Evolutionary conservation across 2,888 invertebrate species (phyloP).

Genomic region (Zygaena filipendulae): DNA sequence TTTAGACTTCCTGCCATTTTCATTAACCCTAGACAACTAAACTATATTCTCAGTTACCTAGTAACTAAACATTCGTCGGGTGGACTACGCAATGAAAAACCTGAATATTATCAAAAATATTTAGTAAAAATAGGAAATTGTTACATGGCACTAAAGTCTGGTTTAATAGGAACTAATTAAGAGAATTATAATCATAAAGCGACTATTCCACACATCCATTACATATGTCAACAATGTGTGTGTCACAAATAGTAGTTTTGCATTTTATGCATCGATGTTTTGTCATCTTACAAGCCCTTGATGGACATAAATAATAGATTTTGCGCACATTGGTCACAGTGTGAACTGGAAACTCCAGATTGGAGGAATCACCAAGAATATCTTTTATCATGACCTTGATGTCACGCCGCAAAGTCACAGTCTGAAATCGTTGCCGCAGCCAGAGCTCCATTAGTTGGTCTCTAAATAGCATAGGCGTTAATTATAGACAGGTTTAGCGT

Average conservation of each 20-base stretch:
- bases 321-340: slow-evolving; percentile 11
- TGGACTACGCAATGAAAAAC: slow-evolving; percentile 12
- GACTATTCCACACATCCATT: slow-evolving; percentile 1
- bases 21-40: slow-evolving; percentile 3
- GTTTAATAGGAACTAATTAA: background rate
- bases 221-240: slow-evolving; percentile 7
- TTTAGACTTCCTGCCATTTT: too few species aligned
- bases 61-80: slow-evolving; percentile 11
- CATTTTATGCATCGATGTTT: slow-evolving; percentile 13
- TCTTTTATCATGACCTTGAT: slow-evolving; percentile 12
- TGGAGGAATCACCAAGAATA: slow-evolving; percentile 9
- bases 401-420: slow-evolving; percentile 11
- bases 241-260: slow-evolving; percentile 12
- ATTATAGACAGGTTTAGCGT: slow-evolving; percentile 8
- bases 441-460: slow-evolving; percentile 6
- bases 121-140: slow-evolving; percentile 5
- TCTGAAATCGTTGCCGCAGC: slow-evolving; percentile 6
- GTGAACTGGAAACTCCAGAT: slow-evolving; percentile 7
- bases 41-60: slow-evolving; percentile 2
- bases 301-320: slow-evolving; percentile 13
- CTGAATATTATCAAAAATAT: slow-evolving; percentile 5
- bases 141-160: background rate
- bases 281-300: slow-evolving; percentile 10
- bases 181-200: background rate
- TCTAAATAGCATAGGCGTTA: slow-evolving; percentile 6